Percentiles rank a stretch among this genome's conserved stretches.
Evolutionary conservation across 2,888 invertebrate species (phyloP).

Genomic region (Cybosia mesomella): DNA sequence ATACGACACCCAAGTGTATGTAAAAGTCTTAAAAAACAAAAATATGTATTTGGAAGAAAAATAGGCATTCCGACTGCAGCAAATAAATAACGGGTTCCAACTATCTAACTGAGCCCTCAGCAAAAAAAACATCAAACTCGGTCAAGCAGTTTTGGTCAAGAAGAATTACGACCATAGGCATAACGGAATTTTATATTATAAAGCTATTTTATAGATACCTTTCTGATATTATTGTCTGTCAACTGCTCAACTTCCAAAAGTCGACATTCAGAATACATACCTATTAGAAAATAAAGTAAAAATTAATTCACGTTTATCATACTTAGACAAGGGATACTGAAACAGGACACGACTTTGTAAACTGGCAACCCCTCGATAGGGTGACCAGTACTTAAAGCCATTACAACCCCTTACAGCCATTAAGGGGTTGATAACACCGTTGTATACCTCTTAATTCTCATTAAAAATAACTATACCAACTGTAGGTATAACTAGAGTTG

Average conservation of each 20-base stretch:
- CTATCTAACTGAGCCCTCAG: no score
- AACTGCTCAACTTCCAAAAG: neutral
- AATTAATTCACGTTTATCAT: neutral
- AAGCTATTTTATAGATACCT: neutral
- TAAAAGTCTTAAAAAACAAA: no score
- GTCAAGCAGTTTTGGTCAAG: no score
- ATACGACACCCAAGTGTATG: no score
- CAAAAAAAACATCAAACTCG: no score
- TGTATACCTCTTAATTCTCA: conserved; percentile 8
- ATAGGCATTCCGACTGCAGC: no score
- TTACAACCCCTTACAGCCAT: conserved; percentile 38
- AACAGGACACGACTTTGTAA: conserved; percentile 15
- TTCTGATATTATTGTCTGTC: neutral
- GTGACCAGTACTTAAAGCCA: conserved; percentile 39
- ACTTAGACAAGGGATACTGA: neutral
- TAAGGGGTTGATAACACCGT: conserved; percentile 36
- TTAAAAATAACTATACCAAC: neutral
- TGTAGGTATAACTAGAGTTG: neutral
- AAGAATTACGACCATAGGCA: neutral
- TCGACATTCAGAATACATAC: neutral
- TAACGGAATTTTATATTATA: neutral
- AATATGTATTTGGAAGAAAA: no score
- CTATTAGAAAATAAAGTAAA: neutral
- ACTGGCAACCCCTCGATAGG: conserved; percentile 33
- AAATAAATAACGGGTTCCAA: no score